Evolutionary conservation across 2,888 invertebrate species (phyloP).

Genomic region (Lissocephala sabroskyi): DNA sequence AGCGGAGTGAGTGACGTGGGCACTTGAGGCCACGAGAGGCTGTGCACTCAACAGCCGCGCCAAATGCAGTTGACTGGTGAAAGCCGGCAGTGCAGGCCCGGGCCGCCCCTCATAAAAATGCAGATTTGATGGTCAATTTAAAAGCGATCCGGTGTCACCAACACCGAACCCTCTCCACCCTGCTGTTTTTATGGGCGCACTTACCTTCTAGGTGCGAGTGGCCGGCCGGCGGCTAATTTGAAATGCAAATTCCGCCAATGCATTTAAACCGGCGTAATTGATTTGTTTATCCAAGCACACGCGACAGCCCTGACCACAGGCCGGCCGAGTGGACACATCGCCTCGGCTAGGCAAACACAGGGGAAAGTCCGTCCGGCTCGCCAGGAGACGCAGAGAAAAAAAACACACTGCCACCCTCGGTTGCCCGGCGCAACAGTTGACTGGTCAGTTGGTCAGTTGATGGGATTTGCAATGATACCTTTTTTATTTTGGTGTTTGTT

Average conservation of each 20-base stretch:
- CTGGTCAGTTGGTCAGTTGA: constrained; percentile 54
- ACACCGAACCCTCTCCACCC: constrained; percentile 36
- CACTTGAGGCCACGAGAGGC: constrained; percentile 43
- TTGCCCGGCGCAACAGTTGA: constrained; percentile 50
- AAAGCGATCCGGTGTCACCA: constrained; percentile 43
- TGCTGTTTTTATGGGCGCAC: not conserved
- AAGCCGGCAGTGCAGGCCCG: no score
- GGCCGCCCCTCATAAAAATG: no score
- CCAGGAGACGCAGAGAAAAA: constrained; percentile 10
- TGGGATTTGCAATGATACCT: constrained; percentile 59
- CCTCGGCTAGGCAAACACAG: not conserved
- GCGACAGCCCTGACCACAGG: no score
- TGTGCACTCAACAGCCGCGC: constrained; percentile 37
- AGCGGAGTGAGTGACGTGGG: constrained; percentile 27
- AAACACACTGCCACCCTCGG: constrained; percentile 11
- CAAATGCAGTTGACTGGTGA: constrained; percentile 5
- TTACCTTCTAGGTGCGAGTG: constrained; percentile 31
- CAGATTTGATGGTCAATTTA: constrained; percentile 18
- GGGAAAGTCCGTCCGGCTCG: not conserved
- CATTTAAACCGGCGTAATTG: constrained; percentile 58
- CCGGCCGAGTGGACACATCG: no score
- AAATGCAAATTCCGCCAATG: constrained; percentile 55
- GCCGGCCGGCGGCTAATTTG: constrained; percentile 34
- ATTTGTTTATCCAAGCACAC: constrained; percentile 47
- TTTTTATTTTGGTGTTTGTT: constrained; percentile 15